Evolutionary conservation across 30 jellyfish, hydroid and myxozoan genomes (phyloP), one percentile per base, ranked within the genome.

Genomic region (Pelagia noctiluca): DNA sequence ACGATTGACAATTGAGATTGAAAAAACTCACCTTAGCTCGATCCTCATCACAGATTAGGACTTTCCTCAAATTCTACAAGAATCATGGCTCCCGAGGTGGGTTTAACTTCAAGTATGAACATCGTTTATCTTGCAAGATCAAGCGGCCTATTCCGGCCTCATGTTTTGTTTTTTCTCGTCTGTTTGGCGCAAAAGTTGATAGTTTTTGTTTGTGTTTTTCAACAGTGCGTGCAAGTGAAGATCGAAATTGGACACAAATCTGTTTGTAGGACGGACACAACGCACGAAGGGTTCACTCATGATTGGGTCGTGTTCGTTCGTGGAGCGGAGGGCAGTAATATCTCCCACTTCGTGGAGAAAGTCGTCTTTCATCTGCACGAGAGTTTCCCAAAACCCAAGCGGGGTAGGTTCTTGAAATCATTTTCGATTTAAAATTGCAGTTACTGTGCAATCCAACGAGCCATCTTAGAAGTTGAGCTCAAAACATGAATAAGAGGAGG

Each of bases 181-280:
- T 36, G 25, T 60, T 26, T 23, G 49, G n/a, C 26, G 52, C 54
- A 66, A 25, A 8, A 36, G 18, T 30, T 33, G 42, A 36, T 22
- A 25, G 79, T 30, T 66, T 33, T 32, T 70, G 29, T 52, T 60
- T 70, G 66, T 42, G 69, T 42, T 66, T 50, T 62, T 22, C 33
- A 47, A 23, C 77, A 94, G 96, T 84, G 97, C 48, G 99, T 94
- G 37, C 99, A 94, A 67, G 99, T 94, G 77, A 94, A 94, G 84
- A 88, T 94, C 50, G 99, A 94, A 49, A 82, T 94, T 80, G 99
- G 99, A 42, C 99, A 94, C 76, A 96, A 94, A 73, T 83, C 99
- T 10, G 91, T 88, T 38, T 94, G 97, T 83, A 37, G 96, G 35
- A 87, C 92, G 8, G 90, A 86, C 61, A 83, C 63, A 21, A 94